phyloP scores from a whole-genome alignment of 2,113 vertebrate species.

The Hylia prasina region DNA sequence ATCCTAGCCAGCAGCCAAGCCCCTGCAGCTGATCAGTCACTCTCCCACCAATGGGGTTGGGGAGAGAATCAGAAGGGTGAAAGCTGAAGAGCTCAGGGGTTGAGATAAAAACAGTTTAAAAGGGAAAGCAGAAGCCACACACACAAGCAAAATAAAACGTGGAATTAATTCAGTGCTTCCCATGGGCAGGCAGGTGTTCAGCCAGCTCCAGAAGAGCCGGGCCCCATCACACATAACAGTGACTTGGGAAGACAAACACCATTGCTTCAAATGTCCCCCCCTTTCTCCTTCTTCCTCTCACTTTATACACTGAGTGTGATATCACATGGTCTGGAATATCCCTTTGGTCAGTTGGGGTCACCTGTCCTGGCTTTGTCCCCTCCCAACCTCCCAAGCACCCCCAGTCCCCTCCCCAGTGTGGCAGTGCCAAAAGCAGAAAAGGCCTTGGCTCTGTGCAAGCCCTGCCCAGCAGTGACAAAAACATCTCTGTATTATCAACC shows the following conservation, averaged over 20 bases:
- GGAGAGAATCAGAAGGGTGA: background rate
- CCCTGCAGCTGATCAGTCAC: rapidly evolving
- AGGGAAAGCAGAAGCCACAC: background rate
- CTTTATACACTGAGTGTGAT: background rate
- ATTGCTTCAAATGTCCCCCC: background rate
- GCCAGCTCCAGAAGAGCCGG: background rate
- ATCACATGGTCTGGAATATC: background rate
- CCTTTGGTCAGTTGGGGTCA: background rate
- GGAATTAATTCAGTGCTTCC: background rate
- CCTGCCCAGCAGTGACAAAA: background rate
- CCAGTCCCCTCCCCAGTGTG: background rate
- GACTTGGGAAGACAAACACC: background rate
- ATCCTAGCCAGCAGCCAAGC: background rate
- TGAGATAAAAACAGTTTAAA: background rate
- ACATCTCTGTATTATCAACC: background rate
- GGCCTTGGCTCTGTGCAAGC: background rate
- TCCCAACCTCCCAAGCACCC: too few relatives aligned
- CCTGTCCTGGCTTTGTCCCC: background rate
- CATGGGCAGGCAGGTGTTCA: background rate
- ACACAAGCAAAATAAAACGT: background rate
- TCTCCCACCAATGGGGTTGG: background rate
- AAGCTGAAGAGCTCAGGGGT: background rate
- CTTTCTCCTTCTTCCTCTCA: background rate
- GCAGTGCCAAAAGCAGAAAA: background rate
- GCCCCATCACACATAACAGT: background rate